Conservation (phyloP, 2,888 invertebrate species). For the Trisateles emortualis region DNA sequence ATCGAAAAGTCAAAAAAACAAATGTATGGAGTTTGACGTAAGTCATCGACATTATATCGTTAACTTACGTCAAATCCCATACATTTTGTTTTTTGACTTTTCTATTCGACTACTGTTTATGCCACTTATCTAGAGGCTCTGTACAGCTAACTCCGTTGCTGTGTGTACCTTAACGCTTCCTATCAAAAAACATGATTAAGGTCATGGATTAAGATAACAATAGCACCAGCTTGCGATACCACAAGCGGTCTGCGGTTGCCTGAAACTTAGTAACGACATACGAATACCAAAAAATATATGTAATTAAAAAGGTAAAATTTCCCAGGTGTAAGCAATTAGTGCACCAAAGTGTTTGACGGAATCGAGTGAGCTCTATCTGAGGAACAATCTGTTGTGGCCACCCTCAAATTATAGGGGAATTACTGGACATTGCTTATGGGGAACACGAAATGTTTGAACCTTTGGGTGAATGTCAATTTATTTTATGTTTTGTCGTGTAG, state of each 20-base stretch:
- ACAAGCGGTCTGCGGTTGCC: constrained; percentile 3
- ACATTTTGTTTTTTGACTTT: no score
- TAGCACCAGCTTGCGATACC: neutral
- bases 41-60: no score
- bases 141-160: no score
- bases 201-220: neutral
- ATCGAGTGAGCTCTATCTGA: constrained; percentile 61
- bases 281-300: constrained; percentile 13
- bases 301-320: constrained; percentile 40
- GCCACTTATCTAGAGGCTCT: no score
- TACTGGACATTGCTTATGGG: constrained; percentile 62
- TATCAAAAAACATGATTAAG: no score
- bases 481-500: no score
- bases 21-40: no score
- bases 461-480: neutral
- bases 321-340: constrained; percentile 67
- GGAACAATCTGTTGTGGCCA: constrained; percentile 74
- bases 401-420: constrained; percentile 80
- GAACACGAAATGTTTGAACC: constrained; percentile 11
- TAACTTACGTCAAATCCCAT: no score
- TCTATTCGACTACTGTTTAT: no score
- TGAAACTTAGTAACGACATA: constrained; percentile 8
- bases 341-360: constrained; percentile 55
- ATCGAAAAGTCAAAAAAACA: no score
- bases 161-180: no score